Base-by-base conservation (phyloP, 1,140 invertebrate genomes). In the Plectrocnemia conspersa region DNA sequence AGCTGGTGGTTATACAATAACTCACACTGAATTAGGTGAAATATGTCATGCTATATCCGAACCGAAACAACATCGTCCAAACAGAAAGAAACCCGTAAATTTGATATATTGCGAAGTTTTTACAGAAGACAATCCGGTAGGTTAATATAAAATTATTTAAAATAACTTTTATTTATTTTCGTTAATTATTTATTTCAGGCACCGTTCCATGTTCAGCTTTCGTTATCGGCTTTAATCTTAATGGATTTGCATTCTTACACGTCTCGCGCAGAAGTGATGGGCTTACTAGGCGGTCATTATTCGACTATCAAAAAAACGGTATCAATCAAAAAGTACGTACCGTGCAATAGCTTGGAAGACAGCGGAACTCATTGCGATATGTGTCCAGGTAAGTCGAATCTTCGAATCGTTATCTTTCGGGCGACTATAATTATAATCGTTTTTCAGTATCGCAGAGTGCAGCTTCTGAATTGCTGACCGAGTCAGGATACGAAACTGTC, bases 321-420 rank as follows among this genome's bases (percentile, higher is more conserved):
- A 16, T 49, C 44, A 22, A 53, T 62, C 15, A 36, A 54, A 42
- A 24, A 42, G 9, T 62, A 62, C 25, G 44, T 58, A n/a, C 56
- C 60, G 2, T 62, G 60, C 16, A 56, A 62, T 22, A 62, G 60
- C 35, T 22, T 58, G 33, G 60, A 62, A 40, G 52, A 82, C 54
- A 82, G 78, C 24, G 71, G 75, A 22, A 81, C 83, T 22, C 83
- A 85, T 68, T 88, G 85, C 67, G 86, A 88, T 59, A 88, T 88
- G 82, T 86, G 86, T 64, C 84, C 86, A 52, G 79, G 82, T 84
- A 61, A 35, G 50, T 36, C 18, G n/a, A 21, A 52, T 46, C 3
- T 54, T 54, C 23, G 21, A n/a, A 33, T 19, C 35, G 24, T 22
- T 4, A 4, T 5, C 7, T n/a, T 9, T 52, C 21, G 24, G 7